Percentiles rank a stretch among this genome's conserved stretches.
Conservation (phyloP, 2,888 invertebrate species). For the Parelbella ahira region DNA sequence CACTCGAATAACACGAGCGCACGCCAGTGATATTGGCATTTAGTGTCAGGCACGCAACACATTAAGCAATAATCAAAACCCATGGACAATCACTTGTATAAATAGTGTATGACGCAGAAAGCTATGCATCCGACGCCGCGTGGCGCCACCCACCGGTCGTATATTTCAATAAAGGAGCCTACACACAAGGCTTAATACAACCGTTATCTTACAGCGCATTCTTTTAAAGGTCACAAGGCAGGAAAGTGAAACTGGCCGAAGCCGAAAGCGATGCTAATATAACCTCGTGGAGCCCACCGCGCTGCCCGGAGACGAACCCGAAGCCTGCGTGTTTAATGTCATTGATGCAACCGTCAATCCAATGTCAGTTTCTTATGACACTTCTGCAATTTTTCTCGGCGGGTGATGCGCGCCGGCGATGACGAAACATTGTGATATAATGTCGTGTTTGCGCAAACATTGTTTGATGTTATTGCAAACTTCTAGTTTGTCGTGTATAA, state of each 20-base stretch:
- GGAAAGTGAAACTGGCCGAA: slow-evolving; percentile 71
- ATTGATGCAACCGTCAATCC: slow-evolving; percentile 58
- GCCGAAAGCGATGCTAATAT: slow-evolving; percentile 65
- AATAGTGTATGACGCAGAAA: slow-evolving; percentile 7
- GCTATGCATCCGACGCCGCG: not conserved
- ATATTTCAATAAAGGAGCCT: slow-evolving; percentile 16
- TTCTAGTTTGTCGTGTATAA: slow-evolving; percentile 24
- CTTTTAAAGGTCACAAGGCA: slow-evolving; percentile 67
- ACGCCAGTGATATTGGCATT: slow-evolving; percentile 10
- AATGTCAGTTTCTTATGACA: slow-evolving; percentile 51
- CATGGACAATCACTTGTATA: slow-evolving; percentile 4
- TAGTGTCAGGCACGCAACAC: not conserved
- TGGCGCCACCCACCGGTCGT: not conserved
- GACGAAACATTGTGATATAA: slow-evolving; percentile 46
- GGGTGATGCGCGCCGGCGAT: slow-evolving; percentile 33
- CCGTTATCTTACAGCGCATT: slow-evolving; percentile 61
- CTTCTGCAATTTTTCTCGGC: slow-evolving; percentile 32
- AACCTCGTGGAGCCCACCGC: too few relatives aligned
- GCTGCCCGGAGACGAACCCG: too few relatives aligned
- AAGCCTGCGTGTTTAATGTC: slow-evolving; percentile 40
- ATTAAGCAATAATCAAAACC: slow-evolving; percentile 7
- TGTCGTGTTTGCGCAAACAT: slow-evolving; percentile 48
- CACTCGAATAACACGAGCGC: slow-evolving; percentile 26
- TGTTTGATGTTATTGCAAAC: slow-evolving; percentile 36
- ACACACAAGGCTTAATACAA: slow-evolving; percentile 55